Conservation (phyloP, 2,888 invertebrate species). For the Hirtodrosophila confusa region DNA sequence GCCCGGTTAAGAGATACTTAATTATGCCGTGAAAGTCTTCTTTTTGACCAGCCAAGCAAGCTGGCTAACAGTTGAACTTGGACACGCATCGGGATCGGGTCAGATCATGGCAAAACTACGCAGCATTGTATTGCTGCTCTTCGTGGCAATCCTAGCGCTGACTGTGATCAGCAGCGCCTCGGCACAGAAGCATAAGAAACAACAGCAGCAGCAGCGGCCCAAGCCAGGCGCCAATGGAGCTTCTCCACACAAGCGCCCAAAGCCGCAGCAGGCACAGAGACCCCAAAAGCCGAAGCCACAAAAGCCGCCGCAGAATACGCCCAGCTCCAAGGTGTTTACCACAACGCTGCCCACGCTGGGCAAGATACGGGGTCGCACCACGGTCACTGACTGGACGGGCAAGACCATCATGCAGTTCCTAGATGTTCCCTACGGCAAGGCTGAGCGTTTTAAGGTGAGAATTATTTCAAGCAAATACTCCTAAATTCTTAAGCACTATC, state of each 20-base stretch:
- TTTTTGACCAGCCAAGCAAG: constrained; percentile 31
- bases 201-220: constrained; percentile 42
- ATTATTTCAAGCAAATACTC: too few relatives aligned
- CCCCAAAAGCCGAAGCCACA: constrained; percentile 35
- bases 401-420: constrained; percentile 78
- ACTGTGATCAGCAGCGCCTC: constrained; percentile 34
- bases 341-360: constrained; percentile 74
- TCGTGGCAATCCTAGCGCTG: constrained; percentile 47
- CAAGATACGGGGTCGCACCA: constrained; percentile 72
- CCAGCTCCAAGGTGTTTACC: constrained; percentile 43
- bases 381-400: constrained; percentile 76
- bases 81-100: constrained; percentile 34
- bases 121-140: constrained; percentile 40
- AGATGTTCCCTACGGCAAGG: constrained; percentile 82
- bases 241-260: constrained; percentile 36
- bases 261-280: constrained; percentile 31
- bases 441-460: constrained; percentile 76
- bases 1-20: constrained; percentile 60
- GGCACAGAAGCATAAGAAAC: constrained; percentile 47
- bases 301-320: constrained; percentile 19
- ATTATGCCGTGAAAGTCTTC: constrained; percentile 67
- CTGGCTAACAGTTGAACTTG: constrained; percentile 51
- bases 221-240: constrained; percentile 9
- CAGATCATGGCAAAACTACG: constrained; percentile 56
- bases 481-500: too few relatives aligned